Conservation (phyloP, 1,140 invertebrate genomes). For the Bombus confusus region DNA sequence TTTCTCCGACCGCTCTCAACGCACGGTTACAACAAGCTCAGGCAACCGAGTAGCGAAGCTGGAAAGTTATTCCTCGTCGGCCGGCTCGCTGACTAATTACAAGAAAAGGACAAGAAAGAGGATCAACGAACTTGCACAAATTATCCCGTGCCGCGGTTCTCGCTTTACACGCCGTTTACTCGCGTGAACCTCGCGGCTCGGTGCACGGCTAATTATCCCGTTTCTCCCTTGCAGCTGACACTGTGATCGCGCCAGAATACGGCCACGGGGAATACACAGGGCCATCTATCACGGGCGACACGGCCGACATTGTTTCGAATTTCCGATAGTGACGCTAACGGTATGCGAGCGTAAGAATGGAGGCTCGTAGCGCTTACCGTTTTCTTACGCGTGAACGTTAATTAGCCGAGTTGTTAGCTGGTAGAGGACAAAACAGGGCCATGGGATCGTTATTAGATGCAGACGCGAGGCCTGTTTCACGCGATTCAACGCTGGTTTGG, state of each 20-base stretch:
- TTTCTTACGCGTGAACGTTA: conserved; percentile 51
- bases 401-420: conserved; percentile 57
- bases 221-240: conserved; percentile 39
- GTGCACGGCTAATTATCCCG: conserved; percentile 38
- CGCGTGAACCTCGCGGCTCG: conserved; percentile 10
- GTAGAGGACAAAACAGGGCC: conserved; percentile 2
- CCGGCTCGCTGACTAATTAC: conserved; percentile 33
- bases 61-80: not conserved
- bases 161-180: conserved; percentile 39
- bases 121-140: conserved; percentile 34
- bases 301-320: conserved; percentile 65
- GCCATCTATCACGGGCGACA: conserved; percentile 62
- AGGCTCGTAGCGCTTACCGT: conserved; percentile 16
- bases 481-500: conserved; percentile 1
- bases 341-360: conserved; percentile 44
- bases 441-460: conserved; percentile 13
- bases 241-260: conserved; percentile 34
- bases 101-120: conserved; percentile 27
- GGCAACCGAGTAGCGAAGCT: not conserved
- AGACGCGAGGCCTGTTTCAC: not conserved
- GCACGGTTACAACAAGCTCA: not conserved
- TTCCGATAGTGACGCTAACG: conserved; percentile 57
- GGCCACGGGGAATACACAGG: conserved; percentile 21
- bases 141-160: conserved; percentile 35
- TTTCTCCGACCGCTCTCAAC: not conserved